Evolutionary conservation across 2,888 invertebrate genomes (phyloP), one percentile per base, ranked within the genome.

Genomic region (Cephus spinipes): DNA sequence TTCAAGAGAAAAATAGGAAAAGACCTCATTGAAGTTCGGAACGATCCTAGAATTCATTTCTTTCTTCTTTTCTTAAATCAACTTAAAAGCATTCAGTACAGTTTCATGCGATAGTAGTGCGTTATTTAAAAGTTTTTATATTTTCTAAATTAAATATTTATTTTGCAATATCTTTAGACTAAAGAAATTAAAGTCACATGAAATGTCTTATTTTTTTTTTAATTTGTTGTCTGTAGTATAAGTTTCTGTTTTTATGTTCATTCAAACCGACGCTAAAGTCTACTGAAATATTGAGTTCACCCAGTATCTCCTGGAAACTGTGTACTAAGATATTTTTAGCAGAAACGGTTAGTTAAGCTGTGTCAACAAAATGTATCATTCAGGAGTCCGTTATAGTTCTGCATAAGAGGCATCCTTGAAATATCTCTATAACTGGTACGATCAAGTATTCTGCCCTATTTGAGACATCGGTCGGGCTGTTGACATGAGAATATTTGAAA

Each of bases 261-360:
- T 55, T 55, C 9, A 55, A 23, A 55, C 9, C 23, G 55, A 55
- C 55, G 6, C 55, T 55, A 23, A 40, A 40, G 40, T 55, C 55
- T 55, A 55, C 55, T 55, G 23, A 55, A 55, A 55, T 55, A 23
- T 55, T 55, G 55, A 55, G 23, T 55, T 55, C 55, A 40, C 40
- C 15, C 40, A 55, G 23, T 55, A 55, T 55, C 55, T 55, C 55
- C 55, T 55, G 33, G 9, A 71, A 71, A 71, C 32, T 31, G 71
- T 31, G 71, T 71, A 32, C 71, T 32, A 30, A 33, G 74, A 36
- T 74, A 74, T 74, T 74, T 74, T 74, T 74, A 74, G 74, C 74
- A 33, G 30, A 35, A 35, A 74, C 23, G 74, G 35, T 35, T n/a
- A 33, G n/a, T 23, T 30, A 74, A 31, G 74, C 31, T 74, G 74